A percentile compares a stretch with the other conserved stretches of the same genome.
phyloP scores from a whole-genome alignment of 2,113 vertebrate species.

The Poicephalus meyeri region DNA sequence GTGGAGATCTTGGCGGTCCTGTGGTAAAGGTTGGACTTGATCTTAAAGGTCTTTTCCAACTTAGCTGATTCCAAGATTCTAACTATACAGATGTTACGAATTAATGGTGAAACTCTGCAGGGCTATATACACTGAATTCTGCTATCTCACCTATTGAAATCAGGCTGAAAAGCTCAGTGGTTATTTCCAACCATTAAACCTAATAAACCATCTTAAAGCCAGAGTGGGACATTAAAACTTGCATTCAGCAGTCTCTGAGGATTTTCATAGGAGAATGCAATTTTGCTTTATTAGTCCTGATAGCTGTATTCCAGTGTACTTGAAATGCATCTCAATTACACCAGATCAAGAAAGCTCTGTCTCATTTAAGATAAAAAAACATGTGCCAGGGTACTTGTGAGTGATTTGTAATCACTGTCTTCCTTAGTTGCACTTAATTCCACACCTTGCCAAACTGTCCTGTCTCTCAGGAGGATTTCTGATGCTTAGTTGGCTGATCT shows the following conservation, averaged over 20 bases:
- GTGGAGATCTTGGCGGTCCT: not conserved
- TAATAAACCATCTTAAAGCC: conserved; percentile 2
- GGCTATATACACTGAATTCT: not conserved
- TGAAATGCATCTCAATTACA: not conserved
- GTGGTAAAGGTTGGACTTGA: not conserved
- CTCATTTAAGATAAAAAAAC: not conserved
- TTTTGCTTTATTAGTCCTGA: not conserved
- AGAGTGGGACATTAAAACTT: not conserved
- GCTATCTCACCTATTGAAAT: not conserved
- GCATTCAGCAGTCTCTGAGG: not conserved
- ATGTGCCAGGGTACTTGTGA: not conserved
- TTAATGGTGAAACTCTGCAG: not conserved
- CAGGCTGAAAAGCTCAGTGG: not conserved
- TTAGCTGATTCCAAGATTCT: not conserved
- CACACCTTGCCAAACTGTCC: not conserved
- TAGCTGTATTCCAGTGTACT: not conserved
- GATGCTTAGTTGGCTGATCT: not conserved
- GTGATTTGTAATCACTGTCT: not conserved
- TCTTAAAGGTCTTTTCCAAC: not conserved
- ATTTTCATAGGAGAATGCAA: not conserved
- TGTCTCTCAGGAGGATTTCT: not conserved
- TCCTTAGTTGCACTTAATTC: not conserved
- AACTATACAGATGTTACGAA: not conserved
- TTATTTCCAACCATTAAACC: conserved; percentile 14
- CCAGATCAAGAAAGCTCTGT: not conserved